Evolutionary conservation across 2,113 vertebrate genomes (phyloP).

Genomic region (Jacana jacana): DNA sequence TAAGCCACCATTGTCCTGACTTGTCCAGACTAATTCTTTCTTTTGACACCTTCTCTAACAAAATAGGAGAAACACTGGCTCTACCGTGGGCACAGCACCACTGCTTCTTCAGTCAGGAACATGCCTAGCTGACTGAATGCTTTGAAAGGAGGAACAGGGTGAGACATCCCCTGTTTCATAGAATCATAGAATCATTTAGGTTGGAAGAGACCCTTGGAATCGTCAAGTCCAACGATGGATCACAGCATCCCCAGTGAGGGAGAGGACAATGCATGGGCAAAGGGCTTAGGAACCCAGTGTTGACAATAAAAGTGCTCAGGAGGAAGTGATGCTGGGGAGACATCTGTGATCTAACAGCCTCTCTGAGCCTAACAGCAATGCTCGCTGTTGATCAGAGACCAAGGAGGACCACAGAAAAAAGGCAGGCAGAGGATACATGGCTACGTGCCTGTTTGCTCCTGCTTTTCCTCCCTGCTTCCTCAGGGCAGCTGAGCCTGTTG

Average conservation of each 20-base stretch:
- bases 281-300: not conserved
- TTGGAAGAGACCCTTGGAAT: too few relatives aligned
- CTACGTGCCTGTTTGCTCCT: not conserved
- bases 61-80: not conserved
- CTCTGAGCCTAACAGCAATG: not conserved
- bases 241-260: not conserved
- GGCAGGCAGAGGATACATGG: not conserved
- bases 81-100: fast-evolving
- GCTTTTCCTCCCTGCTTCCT: not conserved
- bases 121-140: not conserved
- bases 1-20: not conserved
- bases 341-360: not conserved
- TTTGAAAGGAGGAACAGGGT: not conserved
- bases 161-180: not conserved
- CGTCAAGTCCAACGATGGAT: too few relatives aligned
- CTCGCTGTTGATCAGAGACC: not conserved
- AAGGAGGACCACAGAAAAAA: not conserved
- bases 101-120: not conserved
- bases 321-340: not conserved
- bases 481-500: not conserved
- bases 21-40: not conserved
- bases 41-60: not conserved
- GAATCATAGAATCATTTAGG: too few relatives aligned
- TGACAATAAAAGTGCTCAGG: not conserved
- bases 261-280: not conserved